phyloP scores from a whole-genome alignment of 2,113 vertebrate species.

The Tupaia tana region DNA sequence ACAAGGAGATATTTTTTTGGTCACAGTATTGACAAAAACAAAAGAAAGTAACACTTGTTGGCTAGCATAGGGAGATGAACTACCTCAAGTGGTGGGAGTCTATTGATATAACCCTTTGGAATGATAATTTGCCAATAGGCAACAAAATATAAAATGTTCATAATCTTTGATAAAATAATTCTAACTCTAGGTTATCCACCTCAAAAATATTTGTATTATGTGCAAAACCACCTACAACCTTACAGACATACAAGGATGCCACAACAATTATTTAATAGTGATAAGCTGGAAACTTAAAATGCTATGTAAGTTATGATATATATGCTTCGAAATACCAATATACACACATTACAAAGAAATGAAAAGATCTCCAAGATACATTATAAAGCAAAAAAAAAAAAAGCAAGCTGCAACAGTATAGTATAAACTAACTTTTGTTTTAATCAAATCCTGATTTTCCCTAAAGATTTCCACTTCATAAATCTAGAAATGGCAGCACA shows the following conservation, averaged over 20 bases:
- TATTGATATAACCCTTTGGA: neutral
- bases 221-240: conserved; percentile 1
- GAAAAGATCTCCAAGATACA: neutral
- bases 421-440: neutral
- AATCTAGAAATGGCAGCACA: neutral
- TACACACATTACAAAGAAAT: neutral
- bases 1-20: neutral
- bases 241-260: neutral
- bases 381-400: neutral
- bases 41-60: neutral
- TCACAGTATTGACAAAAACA: neutral
- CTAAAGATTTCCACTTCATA: neutral
- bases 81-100: neutral
- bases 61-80: neutral
- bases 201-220: conserved; percentile 4
- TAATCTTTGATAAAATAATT: conserved; percentile 14
- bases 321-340: neutral
- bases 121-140: neutral
- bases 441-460: conserved; percentile 11
- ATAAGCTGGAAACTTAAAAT: conserved; percentile 24
- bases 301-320: neutral
- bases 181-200: neutral
- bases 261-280: neutral
- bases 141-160: conserved; percentile 21
- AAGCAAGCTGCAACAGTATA: neutral